Base-by-base conservation (phyloP, 2,888 invertebrate species). In the Lasiommata megera region DNA sequence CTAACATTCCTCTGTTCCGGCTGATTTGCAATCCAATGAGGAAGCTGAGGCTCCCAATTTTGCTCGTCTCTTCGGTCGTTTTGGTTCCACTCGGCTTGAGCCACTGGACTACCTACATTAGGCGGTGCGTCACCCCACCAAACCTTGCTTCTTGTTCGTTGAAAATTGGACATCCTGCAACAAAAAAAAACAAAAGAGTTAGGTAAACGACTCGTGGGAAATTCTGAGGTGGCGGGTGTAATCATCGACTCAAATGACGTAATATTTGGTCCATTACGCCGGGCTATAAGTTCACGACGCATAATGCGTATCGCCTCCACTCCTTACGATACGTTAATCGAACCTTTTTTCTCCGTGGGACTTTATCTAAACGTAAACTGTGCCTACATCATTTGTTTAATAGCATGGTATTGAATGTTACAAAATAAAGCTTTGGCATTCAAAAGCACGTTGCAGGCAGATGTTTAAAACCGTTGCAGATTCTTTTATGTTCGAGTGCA, bases 91-190 rank as follows among this genome's bases (percentile, higher is more conserved):
- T 76, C 75, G 47, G 80, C 66, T 64, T 75, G 78, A 11, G 88
- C 81, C 29, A 89, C 83, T 34, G 91, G 91, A 67, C 88, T 91
- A 53, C 82, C 85, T 44, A 84, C 69, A 62, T 77, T 81, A 56
- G 83, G 84, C 66, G 88, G 86, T 67, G 88, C 81, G 72, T 91
- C 92, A 57, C 92, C 92, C 93, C 93, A 94, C 93, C 93, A 94
- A 9, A 94, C 93, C 81, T 93, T 94, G 79, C 94, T 94, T 64
- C 93, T 92, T 64, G 92, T 92, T 69, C 94, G 88, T 84, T 93
- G 93, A 77, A 94, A 94, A 78, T 93, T 93, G 56, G 93, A 92
- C 94, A 94, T 94, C 80, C 88, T 89, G 84, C 66, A 82, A 87
- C 79, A 80, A 73, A 84, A 51, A 51, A 44, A 84, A 74, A 76